phyloP scores from a whole-genome alignment of 1,140 invertebrate genomes.

The Listronotus bonariensis region DNA sequence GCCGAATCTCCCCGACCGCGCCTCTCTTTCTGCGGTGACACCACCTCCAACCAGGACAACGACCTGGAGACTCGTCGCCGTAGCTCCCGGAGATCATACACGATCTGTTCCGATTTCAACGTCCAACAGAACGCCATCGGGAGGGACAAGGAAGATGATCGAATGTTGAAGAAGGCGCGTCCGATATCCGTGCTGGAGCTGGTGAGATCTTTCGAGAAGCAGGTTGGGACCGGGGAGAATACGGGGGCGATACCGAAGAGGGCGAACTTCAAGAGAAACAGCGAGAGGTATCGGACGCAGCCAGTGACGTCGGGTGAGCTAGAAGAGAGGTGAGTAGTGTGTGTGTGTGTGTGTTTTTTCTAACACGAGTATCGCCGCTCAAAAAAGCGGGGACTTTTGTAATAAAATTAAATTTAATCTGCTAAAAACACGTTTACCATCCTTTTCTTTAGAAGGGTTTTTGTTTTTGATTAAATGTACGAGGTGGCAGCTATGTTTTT shows the following conservation, averaged over 20 bases:
- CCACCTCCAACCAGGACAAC: constrained; percentile 42
- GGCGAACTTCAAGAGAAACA: constrained; percentile 55
- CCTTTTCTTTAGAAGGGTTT: no score
- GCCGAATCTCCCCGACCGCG: constrained; percentile 62
- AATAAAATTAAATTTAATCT: no score
- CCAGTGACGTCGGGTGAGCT: constrained; percentile 70
- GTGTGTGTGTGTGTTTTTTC: no score
- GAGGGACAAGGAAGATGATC: constrained; percentile 39
- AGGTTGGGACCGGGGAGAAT: constrained; percentile 20
- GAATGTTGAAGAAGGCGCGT: constrained; percentile 39
- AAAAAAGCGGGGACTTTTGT: no score
- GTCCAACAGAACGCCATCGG: constrained; percentile 32
- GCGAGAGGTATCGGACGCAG: constrained; percentile 67
- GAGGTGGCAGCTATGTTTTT: no score
- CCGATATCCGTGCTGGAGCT: constrained; percentile 52
- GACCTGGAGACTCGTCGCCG: constrained; percentile 29
- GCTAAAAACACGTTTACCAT: no score
- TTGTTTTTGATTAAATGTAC: no score
- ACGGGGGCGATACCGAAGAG: constrained; percentile 56
- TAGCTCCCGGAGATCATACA: constrained; percentile 43
- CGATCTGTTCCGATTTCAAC: constrained; percentile 47
- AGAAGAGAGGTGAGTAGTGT: constrained; percentile 61
- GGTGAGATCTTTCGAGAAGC: constrained; percentile 48
- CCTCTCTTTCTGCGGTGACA: constrained; percentile 61
- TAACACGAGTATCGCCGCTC: no score